Conservation (phyloP, 2,113 vertebrate species). For the Corapipo altera region DNA sequence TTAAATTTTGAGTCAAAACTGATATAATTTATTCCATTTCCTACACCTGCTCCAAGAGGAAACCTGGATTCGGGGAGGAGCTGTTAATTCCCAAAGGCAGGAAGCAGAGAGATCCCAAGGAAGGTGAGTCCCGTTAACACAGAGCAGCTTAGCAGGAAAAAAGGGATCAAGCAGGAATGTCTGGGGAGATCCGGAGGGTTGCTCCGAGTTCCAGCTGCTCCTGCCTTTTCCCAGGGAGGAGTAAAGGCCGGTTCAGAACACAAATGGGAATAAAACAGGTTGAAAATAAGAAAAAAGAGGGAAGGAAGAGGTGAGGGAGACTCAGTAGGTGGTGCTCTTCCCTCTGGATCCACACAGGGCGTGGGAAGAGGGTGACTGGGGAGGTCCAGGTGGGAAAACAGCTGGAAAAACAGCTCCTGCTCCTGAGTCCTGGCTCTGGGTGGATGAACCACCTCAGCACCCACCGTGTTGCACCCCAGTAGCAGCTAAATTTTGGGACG, state of each 20-base stretch:
- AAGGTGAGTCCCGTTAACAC: not conserved
- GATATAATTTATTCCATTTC: not conserved
- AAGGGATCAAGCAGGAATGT: not conserved
- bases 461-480: not conserved
- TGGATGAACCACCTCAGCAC: not conserved
- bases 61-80: not conserved
- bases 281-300: accelerated
- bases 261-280: not conserved
- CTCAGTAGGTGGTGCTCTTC: slow-evolving; percentile 62
- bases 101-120: not conserved
- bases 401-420: not conserved
- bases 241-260: not conserved
- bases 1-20: not conserved
- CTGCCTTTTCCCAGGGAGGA: not conserved
- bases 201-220: accelerated
- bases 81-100: not conserved
- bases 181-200: not conserved
- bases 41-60: not conserved
- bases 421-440: not conserved
- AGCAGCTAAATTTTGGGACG: not conserved
- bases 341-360: not conserved
- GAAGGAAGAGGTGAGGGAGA: not conserved
- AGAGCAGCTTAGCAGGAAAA: not conserved
- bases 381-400: not conserved
- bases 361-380: not conserved